Evolutionary conservation across 2,888 invertebrate species (phyloP).

Genomic region (Sminthurinus aureus): DNA sequence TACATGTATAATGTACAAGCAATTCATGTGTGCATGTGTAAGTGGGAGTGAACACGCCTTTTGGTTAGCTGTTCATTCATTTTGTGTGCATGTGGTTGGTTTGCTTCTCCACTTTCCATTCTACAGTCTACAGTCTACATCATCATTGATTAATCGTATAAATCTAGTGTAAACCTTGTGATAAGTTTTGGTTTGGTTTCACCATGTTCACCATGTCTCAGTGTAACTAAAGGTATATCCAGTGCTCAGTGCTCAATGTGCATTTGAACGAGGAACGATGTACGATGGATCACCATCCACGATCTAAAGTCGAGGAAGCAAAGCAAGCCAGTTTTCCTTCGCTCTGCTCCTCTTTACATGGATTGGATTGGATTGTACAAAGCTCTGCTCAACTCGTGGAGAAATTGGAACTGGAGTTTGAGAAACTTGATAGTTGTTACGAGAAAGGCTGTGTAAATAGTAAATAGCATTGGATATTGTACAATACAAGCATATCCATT

Average conservation of each 20-base stretch:
- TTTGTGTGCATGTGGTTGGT: no score
- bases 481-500: not conserved
- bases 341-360: no score
- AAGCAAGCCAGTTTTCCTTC: not conserved
- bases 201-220: not conserved
- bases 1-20: no score
- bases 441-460: not conserved
- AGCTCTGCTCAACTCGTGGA: not conserved
- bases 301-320: no score
- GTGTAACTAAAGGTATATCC: not conserved
- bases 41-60: no score
- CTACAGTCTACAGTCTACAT: not conserved
- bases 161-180: constrained; percentile 17
- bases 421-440: not conserved
- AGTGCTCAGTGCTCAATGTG: not conserved
- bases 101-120: not conserved
- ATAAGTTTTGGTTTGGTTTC: constrained; percentile 1
- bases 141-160: constrained; percentile 24
- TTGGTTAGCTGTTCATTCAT: no score
- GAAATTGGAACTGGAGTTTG: not conserved
- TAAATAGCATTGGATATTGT: not conserved
- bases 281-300: no score
- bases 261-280: not conserved
- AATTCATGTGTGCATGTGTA: no score
- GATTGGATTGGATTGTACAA: not conserved